Conservation (phyloP, 2,113 vertebrate genomes). For the Tetraodon nigroviridis region DNA sequence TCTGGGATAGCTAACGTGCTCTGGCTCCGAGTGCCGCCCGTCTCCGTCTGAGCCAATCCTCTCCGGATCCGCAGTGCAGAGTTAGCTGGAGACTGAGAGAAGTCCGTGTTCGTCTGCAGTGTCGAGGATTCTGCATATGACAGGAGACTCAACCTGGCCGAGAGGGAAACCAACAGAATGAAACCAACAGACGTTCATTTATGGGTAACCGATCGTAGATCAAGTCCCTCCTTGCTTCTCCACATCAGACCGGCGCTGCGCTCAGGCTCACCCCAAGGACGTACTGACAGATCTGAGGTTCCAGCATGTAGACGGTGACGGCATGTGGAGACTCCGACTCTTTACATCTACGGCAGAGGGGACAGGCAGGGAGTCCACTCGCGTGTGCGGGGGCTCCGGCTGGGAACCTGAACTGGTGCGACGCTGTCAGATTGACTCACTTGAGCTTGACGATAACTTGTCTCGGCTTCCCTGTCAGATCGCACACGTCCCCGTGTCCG, state of each 20-base stretch:
- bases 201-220: too few species aligned
- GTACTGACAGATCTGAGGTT: slow-evolving; percentile 96
- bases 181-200: not conserved
- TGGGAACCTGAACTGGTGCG: not conserved
- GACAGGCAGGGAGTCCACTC: slow-evolving; percentile 21
- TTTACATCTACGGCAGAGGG: slow-evolving; percentile 82
- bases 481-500: slow-evolving; percentile 92
- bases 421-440: slow-evolving; percentile 72
- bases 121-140: slow-evolving; percentile 96
- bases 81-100: slow-evolving; percentile 87
- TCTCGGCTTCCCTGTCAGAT: slow-evolving; percentile 92
- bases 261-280: slow-evolving; percentile 94
- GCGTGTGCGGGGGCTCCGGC: not conserved
- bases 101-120: slow-evolving; percentile 93
- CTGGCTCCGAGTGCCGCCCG: slow-evolving; percentile 1
- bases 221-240: too few species aligned
- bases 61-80: slow-evolving; percentile 1
- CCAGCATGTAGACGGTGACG: slow-evolving; percentile 97
- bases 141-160: slow-evolving; percentile 89
- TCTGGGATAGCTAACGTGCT: slow-evolving; percentile 3
- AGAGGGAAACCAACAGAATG: not conserved
- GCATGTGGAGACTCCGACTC: slow-evolving; percentile 97
- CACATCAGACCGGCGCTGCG: too few species aligned
- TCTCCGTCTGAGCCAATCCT: not conserved
- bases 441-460: slow-evolving; percentile 98